Evolutionary conservation across 2,888 invertebrate genomes (phyloP).

Genomic region (Cheilosia urbana): DNA sequence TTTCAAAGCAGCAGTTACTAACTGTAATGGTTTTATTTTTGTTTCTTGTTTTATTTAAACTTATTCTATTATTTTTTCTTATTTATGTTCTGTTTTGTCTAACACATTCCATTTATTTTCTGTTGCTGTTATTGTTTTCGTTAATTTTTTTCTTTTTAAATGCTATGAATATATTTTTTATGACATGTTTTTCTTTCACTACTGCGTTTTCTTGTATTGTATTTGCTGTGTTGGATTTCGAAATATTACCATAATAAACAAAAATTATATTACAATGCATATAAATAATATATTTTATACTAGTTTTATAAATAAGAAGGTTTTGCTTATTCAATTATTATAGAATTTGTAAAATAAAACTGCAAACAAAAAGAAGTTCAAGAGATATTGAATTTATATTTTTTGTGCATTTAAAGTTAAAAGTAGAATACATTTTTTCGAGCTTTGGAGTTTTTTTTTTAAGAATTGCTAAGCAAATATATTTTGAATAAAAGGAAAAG

Average conservation of each 20-base stretch:
- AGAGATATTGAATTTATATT: slow-evolving; percentile 33
- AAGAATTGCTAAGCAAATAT: slow-evolving; percentile 56
- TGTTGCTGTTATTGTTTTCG: slow-evolving; percentile 28
- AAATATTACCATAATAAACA: slow-evolving; percentile 26
- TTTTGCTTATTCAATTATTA: slow-evolving; percentile 34
- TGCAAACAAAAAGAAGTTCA: background rate
- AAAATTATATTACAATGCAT: slow-evolving; percentile 7
- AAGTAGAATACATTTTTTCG: slow-evolving; percentile 15
- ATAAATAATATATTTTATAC: slow-evolving; percentile 41
- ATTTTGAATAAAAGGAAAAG: slow-evolving; percentile 33
- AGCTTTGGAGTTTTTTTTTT: slow-evolving; percentile 38
- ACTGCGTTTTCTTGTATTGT: slow-evolving; percentile 28
- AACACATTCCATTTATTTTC: slow-evolving; percentile 62
- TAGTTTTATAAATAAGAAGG: slow-evolving; percentile 22
- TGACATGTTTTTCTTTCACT: slow-evolving; percentile 1
- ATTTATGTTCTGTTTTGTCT: slow-evolving; percentile 38
- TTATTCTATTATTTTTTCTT: slow-evolving; percentile 13
- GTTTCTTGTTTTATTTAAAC: slow-evolving; percentile 38
- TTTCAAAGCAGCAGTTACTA: slow-evolving; percentile 31
- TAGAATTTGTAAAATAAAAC: slow-evolving; percentile 28
- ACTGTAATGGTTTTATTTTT: slow-evolving; percentile 1
- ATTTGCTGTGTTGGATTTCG: slow-evolving; percentile 61
- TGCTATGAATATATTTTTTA: slow-evolving; percentile 8
- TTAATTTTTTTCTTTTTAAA: background rate
- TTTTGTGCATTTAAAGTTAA: slow-evolving; percentile 52